Evolutionary conservation across 1,140 invertebrate species (phyloP), one percentile per base, ranked within the genome.

Genomic region (Hylaeus anthracinus): DNA sequence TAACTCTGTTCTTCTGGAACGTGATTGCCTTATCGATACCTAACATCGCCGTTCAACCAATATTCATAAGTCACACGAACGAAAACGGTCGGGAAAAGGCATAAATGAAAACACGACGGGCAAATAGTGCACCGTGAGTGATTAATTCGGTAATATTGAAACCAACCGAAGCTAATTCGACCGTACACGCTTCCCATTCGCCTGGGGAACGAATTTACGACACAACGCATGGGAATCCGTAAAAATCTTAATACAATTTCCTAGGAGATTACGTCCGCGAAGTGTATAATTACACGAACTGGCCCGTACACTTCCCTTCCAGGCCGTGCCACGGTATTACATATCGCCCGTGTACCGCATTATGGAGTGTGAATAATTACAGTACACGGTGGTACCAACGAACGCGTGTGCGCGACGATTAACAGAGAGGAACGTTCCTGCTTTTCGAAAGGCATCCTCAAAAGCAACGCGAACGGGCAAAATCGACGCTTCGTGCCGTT

Each of bases 181-280:
- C 2, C 5, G 41, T 60, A 72, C 69, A 56, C 61, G 51, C 69
- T 41, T 14, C 60, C 69, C 26, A 9, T 63, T 72, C 70, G 14
- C 0, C 14, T 10, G 39, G 5, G 12, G 72, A 73, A 65, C 56
- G 43, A 51, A 79, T 79, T 79, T 73, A 79, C 77, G 60, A 43
- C 77, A 39, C 39, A 43, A 55, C 72, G 60, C 14, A 43, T n/a
- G 63, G 70, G 66, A 77, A 67, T 82, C 64, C 15, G 66, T 73
- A 82, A 82, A 86, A 86, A 82, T 86, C 79, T 82, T 86, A 86
- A 86, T 85, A 86, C 85, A 86, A 86, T 86, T 86, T 86, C 80
- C 85, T 61, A 74, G 83, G 75, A 76, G 76, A 84, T 87, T 87
- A 86, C 86, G 70, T 74, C 73, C 71, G 56, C 64, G 58, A 76